Evolutionary conservation across 1,140 invertebrate genomes (phyloP).

Genomic region (Drosophila obscura): DNA sequence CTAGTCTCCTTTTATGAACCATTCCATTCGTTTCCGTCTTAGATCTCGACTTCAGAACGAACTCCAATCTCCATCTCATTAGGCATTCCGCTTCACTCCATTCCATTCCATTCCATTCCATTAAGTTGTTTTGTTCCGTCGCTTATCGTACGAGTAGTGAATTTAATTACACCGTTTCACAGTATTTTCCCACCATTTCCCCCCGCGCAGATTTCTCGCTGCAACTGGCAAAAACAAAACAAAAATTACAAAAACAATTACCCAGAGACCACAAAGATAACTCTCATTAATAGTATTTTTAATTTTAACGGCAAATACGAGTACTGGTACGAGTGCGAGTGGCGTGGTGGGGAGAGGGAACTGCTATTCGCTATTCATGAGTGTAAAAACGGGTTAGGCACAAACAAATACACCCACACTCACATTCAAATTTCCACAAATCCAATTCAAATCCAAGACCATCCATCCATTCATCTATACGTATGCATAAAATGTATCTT

Average conservation of each 20-base stretch:
- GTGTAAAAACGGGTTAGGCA: conserved; percentile 42
- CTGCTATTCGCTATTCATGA: conserved; percentile 46
- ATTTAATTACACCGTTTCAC: conserved; percentile 29
- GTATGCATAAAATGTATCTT: background rate
- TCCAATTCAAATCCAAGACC: conserved; percentile 19
- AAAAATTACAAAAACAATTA: conserved; percentile 35
- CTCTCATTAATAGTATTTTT: conserved; percentile 49
- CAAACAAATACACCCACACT: conserved; percentile 44
- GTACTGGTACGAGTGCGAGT: background rate
- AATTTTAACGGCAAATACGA: conserved; percentile 12
- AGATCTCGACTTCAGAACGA: too few species aligned
- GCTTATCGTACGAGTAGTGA: conserved; percentile 26
- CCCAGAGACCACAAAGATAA: conserved; percentile 20
- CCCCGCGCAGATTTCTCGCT: conserved; percentile 18
- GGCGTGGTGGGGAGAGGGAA: too few species aligned
- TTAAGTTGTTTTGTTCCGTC: conserved; percentile 34
- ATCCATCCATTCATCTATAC: conserved; percentile 9
- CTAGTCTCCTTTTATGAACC: too few species aligned
- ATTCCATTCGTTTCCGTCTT: too few species aligned
- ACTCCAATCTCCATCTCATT: too few species aligned
- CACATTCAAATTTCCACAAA: background rate
- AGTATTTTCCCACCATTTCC: conserved; percentile 37
- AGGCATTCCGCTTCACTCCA: too few species aligned
- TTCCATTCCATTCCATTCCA: conserved; percentile 6
- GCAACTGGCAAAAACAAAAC: background rate